Percentiles rank a stretch among this genome's conserved stretches.
Evolutionary conservation across 2,113 vertebrate genomes (phyloP).

Genomic region (Jacana jacana): DNA sequence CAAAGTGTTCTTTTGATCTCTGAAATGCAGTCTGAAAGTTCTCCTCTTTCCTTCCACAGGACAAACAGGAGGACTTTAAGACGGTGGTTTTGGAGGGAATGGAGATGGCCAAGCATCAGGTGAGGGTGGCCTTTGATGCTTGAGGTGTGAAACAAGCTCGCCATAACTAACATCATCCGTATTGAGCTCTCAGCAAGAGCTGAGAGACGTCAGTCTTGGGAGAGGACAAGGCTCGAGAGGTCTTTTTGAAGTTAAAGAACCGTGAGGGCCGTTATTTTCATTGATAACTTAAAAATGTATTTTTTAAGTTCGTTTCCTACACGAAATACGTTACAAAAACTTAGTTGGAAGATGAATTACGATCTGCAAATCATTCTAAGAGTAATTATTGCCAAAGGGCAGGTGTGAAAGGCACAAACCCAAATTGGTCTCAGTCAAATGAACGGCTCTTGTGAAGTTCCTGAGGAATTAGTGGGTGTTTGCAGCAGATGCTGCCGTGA

Average conservation of each 20-base stretch:
- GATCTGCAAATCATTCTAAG: not conserved
- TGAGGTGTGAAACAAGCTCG: conserved; percentile 56
- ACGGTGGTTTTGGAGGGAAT: conserved; percentile 78
- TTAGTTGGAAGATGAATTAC: not conserved
- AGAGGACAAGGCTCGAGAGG: not conserved
- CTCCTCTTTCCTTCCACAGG: conserved; percentile 81
- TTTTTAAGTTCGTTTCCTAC: not conserved
- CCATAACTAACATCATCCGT: conserved; percentile 38
- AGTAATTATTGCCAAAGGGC: not conserved
- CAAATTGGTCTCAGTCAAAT: not conserved
- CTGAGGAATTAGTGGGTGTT: not conserved
- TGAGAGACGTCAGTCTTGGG: not conserved
- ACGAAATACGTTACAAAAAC: not conserved
- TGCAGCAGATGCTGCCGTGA: not conserved
- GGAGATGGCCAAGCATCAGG: conserved; percentile 80
- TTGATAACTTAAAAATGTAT: not conserved
- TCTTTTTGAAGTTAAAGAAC: not conserved
- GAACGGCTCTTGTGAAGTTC: not conserved
- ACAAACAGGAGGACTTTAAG: conserved; percentile 79
- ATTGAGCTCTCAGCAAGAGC: conserved; percentile 29
- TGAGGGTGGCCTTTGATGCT: conserved; percentile 78
- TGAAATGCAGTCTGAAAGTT: conserved; percentile 75
- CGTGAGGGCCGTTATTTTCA: not conserved
- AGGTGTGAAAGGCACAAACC: not conserved
- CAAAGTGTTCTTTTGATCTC: conserved; percentile 9